A percentile compares a stretch with the other conserved stretches of the same genome.
Conservation (phyloP, 2,888 invertebrate genomes). For the Oligia latruncula region DNA sequence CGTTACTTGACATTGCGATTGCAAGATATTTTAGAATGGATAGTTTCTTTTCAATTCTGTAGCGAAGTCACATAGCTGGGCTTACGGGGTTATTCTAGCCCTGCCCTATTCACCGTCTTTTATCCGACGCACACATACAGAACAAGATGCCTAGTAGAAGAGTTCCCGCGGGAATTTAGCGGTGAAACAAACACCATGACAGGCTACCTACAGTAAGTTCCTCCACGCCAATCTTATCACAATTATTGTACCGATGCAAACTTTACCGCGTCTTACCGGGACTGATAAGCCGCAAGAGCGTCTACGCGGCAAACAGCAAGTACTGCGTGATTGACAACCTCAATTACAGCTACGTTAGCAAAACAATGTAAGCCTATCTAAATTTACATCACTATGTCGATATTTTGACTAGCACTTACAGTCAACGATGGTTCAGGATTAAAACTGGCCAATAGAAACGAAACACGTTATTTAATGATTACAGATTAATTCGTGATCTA, state of each 20-base stretch:
- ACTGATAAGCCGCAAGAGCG: constrained; percentile 38
- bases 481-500: constrained; percentile 42
- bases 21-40: not conserved
- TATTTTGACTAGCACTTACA: constrained; percentile 84
- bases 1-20: not conserved
- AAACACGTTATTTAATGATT: constrained; percentile 28
- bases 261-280: constrained; percentile 36
- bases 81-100: not conserved
- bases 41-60: not conserved
- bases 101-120: not conserved
- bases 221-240: constrained; percentile 22
- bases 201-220: constrained; percentile 15
- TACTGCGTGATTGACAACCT: constrained; percentile 51
- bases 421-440: constrained; percentile 72
- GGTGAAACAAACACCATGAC: constrained; percentile 17
- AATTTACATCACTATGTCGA: constrained; percentile 79
- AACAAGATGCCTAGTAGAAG: not conserved
- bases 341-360: constrained; percentile 70
- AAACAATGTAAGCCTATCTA: constrained; percentile 80
- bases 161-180: constrained; percentile 27
- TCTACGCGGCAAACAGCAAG: constrained; percentile 47
- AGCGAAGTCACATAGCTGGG: not conserved
- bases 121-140: not conserved
- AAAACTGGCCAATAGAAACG: constrained; percentile 57
- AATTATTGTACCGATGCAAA: constrained; percentile 50